Evolutionary conservation across 1,140 invertebrate genomes (phyloP), one percentile per base, ranked within the genome.

Genomic region (Drosophila pallidifrons): DNA sequence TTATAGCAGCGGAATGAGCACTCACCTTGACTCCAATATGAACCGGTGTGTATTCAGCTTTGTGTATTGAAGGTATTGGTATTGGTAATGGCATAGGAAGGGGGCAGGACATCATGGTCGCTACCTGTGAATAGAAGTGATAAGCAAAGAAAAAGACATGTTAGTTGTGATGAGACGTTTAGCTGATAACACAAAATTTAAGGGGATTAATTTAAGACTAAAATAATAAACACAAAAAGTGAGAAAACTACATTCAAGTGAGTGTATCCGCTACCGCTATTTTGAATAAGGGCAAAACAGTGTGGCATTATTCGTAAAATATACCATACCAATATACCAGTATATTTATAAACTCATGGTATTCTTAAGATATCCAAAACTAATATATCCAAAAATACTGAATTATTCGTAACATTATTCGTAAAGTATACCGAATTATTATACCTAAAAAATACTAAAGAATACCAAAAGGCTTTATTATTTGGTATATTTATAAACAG

Each of bases 101-200:
- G 86, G 94, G 94, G 93, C 94, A 95, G 94, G 94, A 95, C 94
- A 95, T 95, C 94, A 95, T 95, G 94, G 93, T 92, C 94, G 94
- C 93, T 93, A 94, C 93, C 94, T 95, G 93, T 72, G 68, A 79
- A 87, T 69, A 67, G 38, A 82, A 81, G 78, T 70, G 35, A 71
- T 85, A 73, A 58, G 63, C 59, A 78, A 78, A 58, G 32, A 75
- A 20, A 81, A 49, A 65, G 57, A 59, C 60, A 68, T 57, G 77
- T 83, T 88, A 83, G 80, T 65, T 51, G 30, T 61, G 55, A 69
- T 69, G 58, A 16, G 75, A 13, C 10, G 15, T 41, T 57, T 13
- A 7, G 15, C 10, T 41, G 49, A 54, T 15, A 15, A 54, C n/a
- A 46, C n/a, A 38, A 55, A 60, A 10, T 51, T 25, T 25, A 25